phyloP scores from a whole-genome alignment of 2,113 vertebrate genomes.

The Marcusenius ussheri region DNA sequence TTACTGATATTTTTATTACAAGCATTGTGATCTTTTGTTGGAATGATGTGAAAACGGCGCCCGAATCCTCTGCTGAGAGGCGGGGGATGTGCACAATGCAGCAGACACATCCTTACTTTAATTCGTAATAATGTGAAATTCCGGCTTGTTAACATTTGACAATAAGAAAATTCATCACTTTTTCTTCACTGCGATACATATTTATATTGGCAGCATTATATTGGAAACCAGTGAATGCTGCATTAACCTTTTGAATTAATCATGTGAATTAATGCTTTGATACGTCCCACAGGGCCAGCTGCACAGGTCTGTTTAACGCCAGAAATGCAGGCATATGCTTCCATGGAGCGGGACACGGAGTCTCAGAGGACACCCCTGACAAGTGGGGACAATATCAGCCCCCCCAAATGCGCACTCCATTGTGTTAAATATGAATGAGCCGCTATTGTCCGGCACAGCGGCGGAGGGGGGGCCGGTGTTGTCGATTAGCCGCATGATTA shows the following conservation, averaged over 20 bases:
- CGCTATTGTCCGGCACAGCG: slow-evolving; percentile 61
- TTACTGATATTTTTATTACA: background rate
- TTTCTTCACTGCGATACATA: slow-evolving; percentile 58
- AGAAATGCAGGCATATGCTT: slow-evolving; percentile 81
- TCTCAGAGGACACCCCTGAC: slow-evolving; percentile 56
- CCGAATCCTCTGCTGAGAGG: background rate
- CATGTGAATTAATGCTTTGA: slow-evolving; percentile 65
- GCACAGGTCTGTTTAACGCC: slow-evolving; percentile 67
- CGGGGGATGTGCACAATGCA: background rate
- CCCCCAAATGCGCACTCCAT: slow-evolving; percentile 77
- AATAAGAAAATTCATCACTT: slow-evolving; percentile 62
- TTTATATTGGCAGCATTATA: slow-evolving; percentile 65
- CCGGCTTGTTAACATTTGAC: slow-evolving; percentile 27
- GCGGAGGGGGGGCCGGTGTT: slow-evolving; percentile 58
- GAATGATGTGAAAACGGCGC: background rate
- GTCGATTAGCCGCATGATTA: slow-evolving; percentile 94
- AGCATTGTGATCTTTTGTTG: background rate
- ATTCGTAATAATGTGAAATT: background rate
- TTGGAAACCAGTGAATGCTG: slow-evolving; percentile 52
- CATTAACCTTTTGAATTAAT: slow-evolving; percentile 69
- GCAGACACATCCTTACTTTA: background rate
- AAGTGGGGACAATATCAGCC: slow-evolving; percentile 78
- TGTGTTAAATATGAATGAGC: slow-evolving; percentile 90
- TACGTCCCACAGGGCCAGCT: slow-evolving; percentile 70
- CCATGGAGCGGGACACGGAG: slow-evolving; percentile 52